Evolutionary conservation across 2,888 invertebrate species (phyloP).

Genomic region (Lasioglossum pauxillum): DNA sequence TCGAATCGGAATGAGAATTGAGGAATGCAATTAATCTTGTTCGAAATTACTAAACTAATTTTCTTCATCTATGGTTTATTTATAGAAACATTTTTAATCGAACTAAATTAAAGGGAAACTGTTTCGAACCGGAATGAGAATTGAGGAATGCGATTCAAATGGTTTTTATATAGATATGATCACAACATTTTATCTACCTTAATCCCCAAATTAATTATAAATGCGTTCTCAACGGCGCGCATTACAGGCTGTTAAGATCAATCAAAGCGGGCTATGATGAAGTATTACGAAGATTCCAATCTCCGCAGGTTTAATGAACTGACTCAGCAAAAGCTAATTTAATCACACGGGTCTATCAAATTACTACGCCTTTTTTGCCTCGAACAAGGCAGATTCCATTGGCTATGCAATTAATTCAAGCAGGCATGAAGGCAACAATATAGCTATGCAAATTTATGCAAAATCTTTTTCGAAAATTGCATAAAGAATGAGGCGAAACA

Average conservation of each 20-base stretch:
- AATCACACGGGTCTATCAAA: neutral
- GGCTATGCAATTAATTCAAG: neutral
- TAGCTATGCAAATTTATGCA: neutral
- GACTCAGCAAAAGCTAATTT: neutral
- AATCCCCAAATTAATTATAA: neutral
- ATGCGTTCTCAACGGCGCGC: neutral
- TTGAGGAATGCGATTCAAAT: neutral
- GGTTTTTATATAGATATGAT: neutral
- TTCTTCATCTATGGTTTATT: neutral
- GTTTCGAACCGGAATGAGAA: neutral
- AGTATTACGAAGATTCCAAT: constrained; percentile 6
- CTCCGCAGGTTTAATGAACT: neutral
- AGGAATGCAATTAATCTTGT: neutral
- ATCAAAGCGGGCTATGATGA: neutral
- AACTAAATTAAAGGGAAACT: neutral
- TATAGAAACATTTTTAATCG: neutral
- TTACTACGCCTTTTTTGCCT: neutral
- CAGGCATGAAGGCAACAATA: neutral
- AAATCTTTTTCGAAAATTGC: neutral
- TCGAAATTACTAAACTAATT: neutral
- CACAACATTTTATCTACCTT: neutral
- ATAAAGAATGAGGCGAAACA: neutral
- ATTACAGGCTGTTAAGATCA: neutral
- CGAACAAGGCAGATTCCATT: neutral
- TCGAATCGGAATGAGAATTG: too few species aligned